Conservation (phyloP, 1,140 invertebrate genomes). For the Drusus annulatus region DNA sequence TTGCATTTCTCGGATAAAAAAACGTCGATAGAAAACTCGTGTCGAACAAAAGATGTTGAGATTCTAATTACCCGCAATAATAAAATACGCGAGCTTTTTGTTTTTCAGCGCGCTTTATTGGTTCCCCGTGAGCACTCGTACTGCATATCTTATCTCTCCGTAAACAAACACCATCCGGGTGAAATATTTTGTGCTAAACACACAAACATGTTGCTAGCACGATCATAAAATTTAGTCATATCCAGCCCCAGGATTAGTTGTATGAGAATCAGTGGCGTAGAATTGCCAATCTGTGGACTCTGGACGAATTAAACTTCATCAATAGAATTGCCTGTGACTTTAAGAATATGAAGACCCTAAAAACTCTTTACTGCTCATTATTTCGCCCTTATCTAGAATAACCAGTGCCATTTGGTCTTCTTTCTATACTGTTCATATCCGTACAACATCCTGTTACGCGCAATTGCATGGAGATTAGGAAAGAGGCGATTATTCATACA, state of each 20-base stretch:
- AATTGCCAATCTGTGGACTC: too few species aligned
- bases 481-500: too few species aligned
- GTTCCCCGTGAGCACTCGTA: not conserved
- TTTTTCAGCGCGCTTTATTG: slow-evolving; percentile 16
- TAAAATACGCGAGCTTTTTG: slow-evolving; percentile 18
- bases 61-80: slow-evolving; percentile 6
- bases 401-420: too few species aligned
- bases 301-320: too few species aligned
- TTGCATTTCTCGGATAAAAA: not conserved
- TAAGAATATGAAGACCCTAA: too few species aligned
- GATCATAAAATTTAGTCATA: slow-evolving; percentile 38
- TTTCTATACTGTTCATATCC: too few species aligned
- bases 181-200: slow-evolving; percentile 40
- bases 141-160: not conserved
- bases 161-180: slow-evolving; percentile 19
- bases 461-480: too few species aligned
- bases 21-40: not conserved
- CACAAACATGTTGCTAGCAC: slow-evolving; percentile 27
- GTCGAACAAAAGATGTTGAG: not conserved
- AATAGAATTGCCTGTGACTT: too few species aligned
- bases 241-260: slow-evolving; percentile 6
- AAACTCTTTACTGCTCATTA: too few species aligned
- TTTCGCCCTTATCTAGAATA: too few species aligned
- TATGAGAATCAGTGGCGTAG: not conserved
- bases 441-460: too few species aligned